Conservation (phyloP, 2,888 invertebrate genomes). For the Drepanosiphum platanoidis region DNA sequence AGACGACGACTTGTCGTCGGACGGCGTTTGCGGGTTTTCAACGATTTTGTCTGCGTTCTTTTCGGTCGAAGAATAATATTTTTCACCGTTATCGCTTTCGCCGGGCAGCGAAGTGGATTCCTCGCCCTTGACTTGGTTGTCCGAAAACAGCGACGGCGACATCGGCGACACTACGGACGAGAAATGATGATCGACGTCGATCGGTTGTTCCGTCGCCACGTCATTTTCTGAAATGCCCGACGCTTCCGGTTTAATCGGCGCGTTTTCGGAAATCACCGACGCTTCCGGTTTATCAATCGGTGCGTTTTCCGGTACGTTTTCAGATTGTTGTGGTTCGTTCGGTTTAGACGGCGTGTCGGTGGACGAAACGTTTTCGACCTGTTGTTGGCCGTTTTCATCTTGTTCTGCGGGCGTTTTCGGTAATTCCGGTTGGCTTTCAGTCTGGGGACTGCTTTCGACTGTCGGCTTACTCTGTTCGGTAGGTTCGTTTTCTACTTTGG, state of each 20-base stretch:
- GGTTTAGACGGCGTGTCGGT: background rate
- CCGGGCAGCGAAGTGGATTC: background rate
- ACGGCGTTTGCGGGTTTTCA: background rate
- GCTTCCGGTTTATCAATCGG: no score
- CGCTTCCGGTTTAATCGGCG: background rate
- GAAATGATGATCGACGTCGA: conserved; percentile 7
- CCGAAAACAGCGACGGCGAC: background rate
- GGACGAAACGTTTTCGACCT: background rate
- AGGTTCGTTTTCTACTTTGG: background rate
- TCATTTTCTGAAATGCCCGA: conserved; percentile 1
- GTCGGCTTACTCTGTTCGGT: background rate
- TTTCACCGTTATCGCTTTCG: conserved; percentile 2
- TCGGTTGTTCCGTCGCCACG: conserved; percentile 36
- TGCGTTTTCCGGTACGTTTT: no score
- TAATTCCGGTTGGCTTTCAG: background rate
- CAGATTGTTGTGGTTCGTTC: background rate
- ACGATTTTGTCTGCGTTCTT: background rate
- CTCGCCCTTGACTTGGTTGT: conserved; percentile 49
- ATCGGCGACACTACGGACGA: conserved; percentile 21
- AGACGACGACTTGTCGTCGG: conserved; percentile 1
- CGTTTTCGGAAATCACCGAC: background rate
- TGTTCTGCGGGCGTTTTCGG: background rate
- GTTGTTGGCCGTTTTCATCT: background rate
- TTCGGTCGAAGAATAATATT: no score
- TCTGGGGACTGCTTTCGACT: background rate